Percentiles rank a stretch among this genome's conserved stretches.
phyloP scores from a whole-genome alignment of 2,888 invertebrate species.

The Dastarcus helophoroides region DNA sequence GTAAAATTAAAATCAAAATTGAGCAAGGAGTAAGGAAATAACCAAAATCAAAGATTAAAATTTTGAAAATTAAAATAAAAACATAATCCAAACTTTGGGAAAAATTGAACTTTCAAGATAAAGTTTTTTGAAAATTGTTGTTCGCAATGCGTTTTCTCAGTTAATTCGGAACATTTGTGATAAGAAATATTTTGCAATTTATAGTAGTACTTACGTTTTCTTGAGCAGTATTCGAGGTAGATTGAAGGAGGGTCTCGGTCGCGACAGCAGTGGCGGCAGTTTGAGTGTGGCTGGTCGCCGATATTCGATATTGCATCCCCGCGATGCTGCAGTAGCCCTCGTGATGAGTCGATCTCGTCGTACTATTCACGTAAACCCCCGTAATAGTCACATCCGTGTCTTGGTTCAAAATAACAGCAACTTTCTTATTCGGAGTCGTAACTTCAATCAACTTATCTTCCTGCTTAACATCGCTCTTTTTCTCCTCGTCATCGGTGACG shows the following conservation, averaged over 20 bases:
- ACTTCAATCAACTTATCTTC: slow-evolving; percentile 37
- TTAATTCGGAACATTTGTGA: slow-evolving; percentile 2
- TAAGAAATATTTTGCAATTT: neutral
- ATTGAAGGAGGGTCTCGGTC: slow-evolving; percentile 44
- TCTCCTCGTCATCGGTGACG: slow-evolving; percentile 39
- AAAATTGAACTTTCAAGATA: no score
- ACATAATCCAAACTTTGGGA: no score
- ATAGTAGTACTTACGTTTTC: slow-evolving; percentile 32
- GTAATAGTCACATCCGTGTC: slow-evolving; percentile 82
- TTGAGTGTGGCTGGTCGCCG: slow-evolving; percentile 75
- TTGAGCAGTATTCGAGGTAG: slow-evolving; percentile 27
- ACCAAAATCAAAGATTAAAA: no score
- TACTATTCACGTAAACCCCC: slow-evolving; percentile 68
- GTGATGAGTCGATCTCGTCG: slow-evolving; percentile 62
- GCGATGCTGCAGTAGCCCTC: slow-evolving; percentile 76
- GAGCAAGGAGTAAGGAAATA: no score
- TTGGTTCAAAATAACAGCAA: slow-evolving; percentile 73
- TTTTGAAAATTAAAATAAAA: no score
- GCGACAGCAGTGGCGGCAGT: slow-evolving; percentile 74
- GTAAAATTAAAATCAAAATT: no score
- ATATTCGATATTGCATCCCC: slow-evolving; percentile 78
- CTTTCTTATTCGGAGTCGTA: slow-evolving; percentile 42
- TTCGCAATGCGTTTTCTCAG: neutral
- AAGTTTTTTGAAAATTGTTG: no score
- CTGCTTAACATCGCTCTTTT: slow-evolving; percentile 39